Evolutionary conservation across 2,888 invertebrate genomes (phyloP).

Genomic region (Ctena decussata): DNA sequence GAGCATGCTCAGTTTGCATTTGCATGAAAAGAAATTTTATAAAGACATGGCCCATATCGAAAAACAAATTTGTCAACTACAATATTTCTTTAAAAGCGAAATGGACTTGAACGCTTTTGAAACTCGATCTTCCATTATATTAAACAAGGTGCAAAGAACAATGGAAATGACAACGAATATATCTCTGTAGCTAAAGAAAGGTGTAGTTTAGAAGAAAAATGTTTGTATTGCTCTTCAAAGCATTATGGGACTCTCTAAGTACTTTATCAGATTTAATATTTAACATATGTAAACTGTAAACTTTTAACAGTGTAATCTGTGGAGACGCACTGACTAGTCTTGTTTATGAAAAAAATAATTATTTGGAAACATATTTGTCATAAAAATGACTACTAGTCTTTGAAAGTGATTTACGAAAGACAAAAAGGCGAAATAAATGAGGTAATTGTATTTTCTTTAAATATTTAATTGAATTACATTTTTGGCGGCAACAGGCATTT

Average conservation of each 20-base stretch:
- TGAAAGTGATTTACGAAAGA: too few species aligned
- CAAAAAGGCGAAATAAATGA: too few species aligned
- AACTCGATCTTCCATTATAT: not conserved
- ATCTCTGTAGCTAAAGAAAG: not conserved
- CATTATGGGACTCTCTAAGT: not conserved
- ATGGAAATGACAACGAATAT: not conserved
- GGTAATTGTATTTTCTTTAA: too few species aligned
- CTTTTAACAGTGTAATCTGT: not conserved
- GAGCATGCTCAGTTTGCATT: too few species aligned
- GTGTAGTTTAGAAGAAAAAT: not conserved
- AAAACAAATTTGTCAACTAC: not conserved
- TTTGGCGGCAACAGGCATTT: too few species aligned
- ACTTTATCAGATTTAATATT: not conserved
- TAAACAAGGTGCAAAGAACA: not conserved
- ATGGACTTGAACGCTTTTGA: constrained; percentile 12
- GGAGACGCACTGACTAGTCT: not conserved
- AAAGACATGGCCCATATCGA: too few species aligned
- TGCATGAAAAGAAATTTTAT: too few species aligned
- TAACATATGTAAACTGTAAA: not conserved
- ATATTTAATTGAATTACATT: too few species aligned
- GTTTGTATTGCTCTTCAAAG: not conserved
- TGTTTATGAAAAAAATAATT: too few species aligned
- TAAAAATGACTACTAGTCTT: too few species aligned
- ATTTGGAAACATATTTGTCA: too few species aligned
- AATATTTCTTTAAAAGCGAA: not conserved